A percentile compares a stretch with the other conserved stretches of the same genome.
phyloP scores from a whole-genome alignment of 2,797 vertebrate genomes.

The Pterois miles region DNA sequence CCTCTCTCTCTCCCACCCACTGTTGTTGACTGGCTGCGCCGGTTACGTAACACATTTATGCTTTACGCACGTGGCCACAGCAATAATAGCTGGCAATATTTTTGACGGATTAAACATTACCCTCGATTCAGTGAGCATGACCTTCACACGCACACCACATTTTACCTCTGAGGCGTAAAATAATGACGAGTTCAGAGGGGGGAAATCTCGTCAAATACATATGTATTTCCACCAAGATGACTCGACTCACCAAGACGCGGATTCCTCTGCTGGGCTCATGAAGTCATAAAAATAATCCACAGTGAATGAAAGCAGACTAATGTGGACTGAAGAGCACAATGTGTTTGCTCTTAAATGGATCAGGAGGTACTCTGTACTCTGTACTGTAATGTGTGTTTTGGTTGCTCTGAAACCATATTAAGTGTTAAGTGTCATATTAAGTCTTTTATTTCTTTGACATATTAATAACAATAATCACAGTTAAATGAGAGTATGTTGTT shows the following conservation, averaged over 20 bases:
- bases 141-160: background rate
- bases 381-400: background rate
- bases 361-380: background rate
- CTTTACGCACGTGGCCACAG: constrained; percentile 65
- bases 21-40: constrained; percentile 59
- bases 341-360: background rate
- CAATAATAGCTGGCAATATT: constrained; percentile 49
- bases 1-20: constrained; percentile 25
- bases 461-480: background rate
- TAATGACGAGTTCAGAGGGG: background rate
- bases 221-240: background rate
- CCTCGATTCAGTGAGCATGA: background rate
- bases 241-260: background rate
- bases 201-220: background rate
- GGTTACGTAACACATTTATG: constrained; percentile 74
- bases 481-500: no score
- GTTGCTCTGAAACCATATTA: background rate
- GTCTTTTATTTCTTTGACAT: background rate
- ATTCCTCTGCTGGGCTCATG: constrained; percentile 3
- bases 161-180: background rate
- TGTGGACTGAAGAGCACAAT: background rate
- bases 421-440: no score
- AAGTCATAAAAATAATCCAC: background rate
- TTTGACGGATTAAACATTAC: constrained; percentile 37
- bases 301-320: background rate